These are phyloP conservation scores for Malurus melanocephalus DNA, from an alignment of 2,113 vertebrate genomes.

Conservation along the genomic window DNA sequence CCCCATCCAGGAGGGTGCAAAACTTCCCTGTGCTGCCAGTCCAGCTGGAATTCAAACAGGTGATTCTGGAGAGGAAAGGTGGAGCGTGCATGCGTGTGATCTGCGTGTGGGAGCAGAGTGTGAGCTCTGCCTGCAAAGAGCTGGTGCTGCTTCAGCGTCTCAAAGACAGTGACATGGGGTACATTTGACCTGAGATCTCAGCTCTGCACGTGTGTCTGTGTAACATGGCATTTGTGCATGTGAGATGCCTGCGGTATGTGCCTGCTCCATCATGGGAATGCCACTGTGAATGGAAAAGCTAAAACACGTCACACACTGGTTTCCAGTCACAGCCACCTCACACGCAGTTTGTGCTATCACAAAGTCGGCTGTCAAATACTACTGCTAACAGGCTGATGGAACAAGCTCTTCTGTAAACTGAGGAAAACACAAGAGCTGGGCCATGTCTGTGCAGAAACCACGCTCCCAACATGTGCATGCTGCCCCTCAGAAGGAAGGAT, in stretches of 20 bases:
- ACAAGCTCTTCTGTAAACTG: not conserved
- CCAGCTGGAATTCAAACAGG: slow-evolving; percentile 28
- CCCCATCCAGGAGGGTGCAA: not conserved
- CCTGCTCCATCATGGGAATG: accelerated
- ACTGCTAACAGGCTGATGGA: not conserved
- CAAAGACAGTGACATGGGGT: not conserved
- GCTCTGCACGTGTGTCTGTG: not conserved
- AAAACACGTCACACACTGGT: not conserved
- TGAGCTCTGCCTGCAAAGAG: accelerated
- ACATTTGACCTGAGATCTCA: not conserved
- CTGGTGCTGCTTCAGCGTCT: not conserved
- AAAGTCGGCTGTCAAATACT: not conserved
- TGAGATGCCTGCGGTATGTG: not conserved
- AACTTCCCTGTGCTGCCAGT: not conserved
- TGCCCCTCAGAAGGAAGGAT: not conserved
- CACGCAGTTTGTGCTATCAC: not conserved
- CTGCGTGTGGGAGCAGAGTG: not conserved
- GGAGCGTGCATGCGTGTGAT: accelerated
- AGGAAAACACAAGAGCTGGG: not conserved
- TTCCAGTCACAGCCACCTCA: not conserved
- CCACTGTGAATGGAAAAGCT: not conserved
- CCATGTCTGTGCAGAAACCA: not conserved
- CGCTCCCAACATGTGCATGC: not conserved
- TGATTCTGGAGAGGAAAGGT: not conserved
- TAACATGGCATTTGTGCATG: not conserved